Percentiles rank a stretch among this genome's conserved stretches.
Evolutionary conservation across 1,140 invertebrate species (phyloP).

Genomic region (Pogonognathellus flavescens): DNA sequence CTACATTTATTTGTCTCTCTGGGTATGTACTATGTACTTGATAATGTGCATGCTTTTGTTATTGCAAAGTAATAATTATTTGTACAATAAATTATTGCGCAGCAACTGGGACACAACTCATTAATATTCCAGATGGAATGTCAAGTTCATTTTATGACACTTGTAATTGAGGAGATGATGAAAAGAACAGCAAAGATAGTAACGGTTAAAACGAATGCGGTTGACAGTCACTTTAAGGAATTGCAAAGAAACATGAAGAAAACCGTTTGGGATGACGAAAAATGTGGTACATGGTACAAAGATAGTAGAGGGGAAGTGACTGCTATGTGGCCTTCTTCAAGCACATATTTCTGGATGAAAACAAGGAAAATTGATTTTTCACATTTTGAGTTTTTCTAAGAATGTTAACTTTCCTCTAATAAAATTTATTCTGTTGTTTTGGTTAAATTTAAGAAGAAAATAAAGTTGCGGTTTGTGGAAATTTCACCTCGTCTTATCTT

Average conservation of each 20-base stretch:
- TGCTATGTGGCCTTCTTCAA: constrained; percentile 51
- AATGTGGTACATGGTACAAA: background rate
- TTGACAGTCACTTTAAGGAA: background rate
- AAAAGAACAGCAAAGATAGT: constrained; percentile 3
- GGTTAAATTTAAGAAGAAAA: no score
- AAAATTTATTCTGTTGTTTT: no score
- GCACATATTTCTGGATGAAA: constrained; percentile 4
- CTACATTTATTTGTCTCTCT: background rate
- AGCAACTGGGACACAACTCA: constrained; percentile 58
- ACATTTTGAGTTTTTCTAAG: constrained; percentile 10
- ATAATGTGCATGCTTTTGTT: background rate
- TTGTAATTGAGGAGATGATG: constrained; percentile 52
- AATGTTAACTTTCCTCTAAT: no score
- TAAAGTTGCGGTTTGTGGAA: no score
- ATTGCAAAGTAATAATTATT: background rate
- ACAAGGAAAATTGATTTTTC: background rate
- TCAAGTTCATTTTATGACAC: constrained; percentile 58
- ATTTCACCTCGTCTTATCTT: no score
- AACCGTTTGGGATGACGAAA: background rate
- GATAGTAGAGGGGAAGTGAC: constrained; percentile 21
- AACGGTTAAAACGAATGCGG: background rate
- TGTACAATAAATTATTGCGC: background rate
- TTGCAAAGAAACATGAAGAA: background rate
- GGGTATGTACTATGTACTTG: no score
- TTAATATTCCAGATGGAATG: constrained; percentile 64